phyloP scores from a whole-genome alignment of 1,140 invertebrate genomes.

The Aporrectodea caliginosa region DNA sequence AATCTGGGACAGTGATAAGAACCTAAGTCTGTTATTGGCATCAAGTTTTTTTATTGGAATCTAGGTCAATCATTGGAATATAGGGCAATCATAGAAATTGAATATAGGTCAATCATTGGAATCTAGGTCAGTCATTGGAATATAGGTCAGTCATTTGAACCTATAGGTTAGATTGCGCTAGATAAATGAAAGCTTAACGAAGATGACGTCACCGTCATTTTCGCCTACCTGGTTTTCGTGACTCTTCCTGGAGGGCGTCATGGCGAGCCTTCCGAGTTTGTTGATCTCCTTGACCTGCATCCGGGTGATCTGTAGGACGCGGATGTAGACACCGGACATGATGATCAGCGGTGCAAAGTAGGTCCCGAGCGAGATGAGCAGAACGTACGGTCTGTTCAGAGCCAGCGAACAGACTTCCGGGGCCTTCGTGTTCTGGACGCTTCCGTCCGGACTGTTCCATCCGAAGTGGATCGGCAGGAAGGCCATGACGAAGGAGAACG shows the following conservation, averaged over 20 bases:
- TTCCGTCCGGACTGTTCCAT: conserved; percentile 26
- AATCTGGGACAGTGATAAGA: too few relatives aligned
- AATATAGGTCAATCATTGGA: too few relatives aligned
- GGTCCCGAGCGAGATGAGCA: conserved; percentile 23
- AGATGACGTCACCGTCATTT: too few relatives aligned
- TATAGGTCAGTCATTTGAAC: too few relatives aligned
- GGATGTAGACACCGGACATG: conserved; percentile 45
- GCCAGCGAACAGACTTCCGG: conserved; percentile 11
- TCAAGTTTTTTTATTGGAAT: too few relatives aligned
- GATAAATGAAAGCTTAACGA: too few relatives aligned
- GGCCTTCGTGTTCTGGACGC: conserved; percentile 1
- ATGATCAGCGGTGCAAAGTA: conserved; percentile 44
- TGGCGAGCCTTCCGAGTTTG: background rate
- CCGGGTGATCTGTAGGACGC: conserved; percentile 44
- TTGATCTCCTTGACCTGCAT: conserved; percentile 38
- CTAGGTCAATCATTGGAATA: too few relatives aligned
- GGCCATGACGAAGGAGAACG: conserved; percentile 29
- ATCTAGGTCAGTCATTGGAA: too few relatives aligned
- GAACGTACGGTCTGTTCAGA: conserved; percentile 27
- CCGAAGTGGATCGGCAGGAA: conserved; percentile 30
- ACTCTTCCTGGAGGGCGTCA: background rate
- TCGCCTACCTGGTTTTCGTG: background rate
- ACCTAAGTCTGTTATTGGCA: too few relatives aligned
- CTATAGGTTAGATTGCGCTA: too few relatives aligned
- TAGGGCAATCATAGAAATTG: too few relatives aligned